Base-by-base conservation (phyloP, 30 jellyfish, hydroid and myxozoan species). In the Mastigias papua region DNA sequence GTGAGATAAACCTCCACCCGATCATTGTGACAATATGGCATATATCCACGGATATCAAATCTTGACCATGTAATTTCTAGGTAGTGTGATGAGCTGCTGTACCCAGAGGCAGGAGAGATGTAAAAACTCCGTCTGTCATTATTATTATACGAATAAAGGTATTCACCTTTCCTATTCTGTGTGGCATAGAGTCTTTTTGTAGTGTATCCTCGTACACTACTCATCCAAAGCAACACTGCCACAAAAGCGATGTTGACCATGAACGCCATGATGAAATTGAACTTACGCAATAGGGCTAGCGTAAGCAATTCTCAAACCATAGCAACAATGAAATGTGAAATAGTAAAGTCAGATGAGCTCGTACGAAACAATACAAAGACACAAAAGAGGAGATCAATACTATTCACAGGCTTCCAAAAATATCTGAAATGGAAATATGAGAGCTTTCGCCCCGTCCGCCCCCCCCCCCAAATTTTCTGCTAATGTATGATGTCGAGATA, bases 1-100 rank as follows among this genome's bases (percentile, higher is more conserved):
- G 87, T 76, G 17, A 76, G 62, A 29, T 23, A 76, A 30, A 76
- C 87, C 33, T 76, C 77, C 6, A 76, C 87, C 34, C 54, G 54
- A 22, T 54, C 77, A 9, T 35, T 66, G 0, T 26, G n/a, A 33
- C 87, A 76, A 76, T 50, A 2, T 1, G 87, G 87, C 63, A 76
- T 50, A 46, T 76, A 25, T 7, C 87, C 87, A 28, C 57, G 13
- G 0, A 76, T 57, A 0, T 21, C 34, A 33, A 76, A 76, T 13
- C 58, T 31, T 31, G 34, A 22, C 87, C 87, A 76, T 10, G 54
- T 6, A 2, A 76, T 76, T 33, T 51, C 77, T 17, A 76, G 34
- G 62, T 76, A 74, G 73, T 46, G 48, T 15, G 54, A 42, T 4
- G 7, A 8, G 54, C 54, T 8, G 7, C 13, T 8, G 13, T 42